phyloP scores from a whole-genome alignment of 2,888 invertebrate species.

The Neocrepidodera transversa region DNA sequence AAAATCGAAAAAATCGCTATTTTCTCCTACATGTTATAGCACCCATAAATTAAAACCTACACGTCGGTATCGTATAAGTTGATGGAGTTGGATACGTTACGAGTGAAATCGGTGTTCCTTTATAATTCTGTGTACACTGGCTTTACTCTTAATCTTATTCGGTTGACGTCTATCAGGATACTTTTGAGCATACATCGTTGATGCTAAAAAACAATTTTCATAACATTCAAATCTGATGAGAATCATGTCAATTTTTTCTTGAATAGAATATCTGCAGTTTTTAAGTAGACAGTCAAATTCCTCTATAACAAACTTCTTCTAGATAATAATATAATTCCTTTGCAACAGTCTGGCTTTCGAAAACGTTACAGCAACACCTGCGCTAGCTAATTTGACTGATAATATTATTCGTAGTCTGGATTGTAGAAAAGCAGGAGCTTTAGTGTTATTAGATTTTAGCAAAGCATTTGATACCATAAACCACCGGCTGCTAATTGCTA shows the following conservation, averaged over 20 bases:
- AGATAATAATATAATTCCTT: too few relatives aligned
- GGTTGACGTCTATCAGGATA: not conserved
- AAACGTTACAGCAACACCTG: too few relatives aligned
- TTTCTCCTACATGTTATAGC: not conserved
- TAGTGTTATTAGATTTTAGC: too few relatives aligned
- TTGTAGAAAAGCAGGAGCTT: too few relatives aligned
- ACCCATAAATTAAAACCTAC: not conserved
- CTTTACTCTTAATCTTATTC: not conserved
- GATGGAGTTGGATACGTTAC: not conserved
- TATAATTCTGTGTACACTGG: not conserved
- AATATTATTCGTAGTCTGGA: too few relatives aligned
- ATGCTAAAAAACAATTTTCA: not conserved
- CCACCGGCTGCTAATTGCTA: too few relatives aligned
- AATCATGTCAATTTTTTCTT: not conserved
- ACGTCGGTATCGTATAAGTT: not conserved
- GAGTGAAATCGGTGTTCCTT: not conserved
- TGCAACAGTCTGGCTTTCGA: too few relatives aligned
- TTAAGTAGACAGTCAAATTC: too few relatives aligned
- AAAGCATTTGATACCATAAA: too few relatives aligned
- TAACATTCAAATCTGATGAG: not conserved
- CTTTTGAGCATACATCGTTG: not conserved
- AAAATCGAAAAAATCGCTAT: not conserved
- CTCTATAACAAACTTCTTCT: too few relatives aligned
- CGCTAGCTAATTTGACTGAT: too few relatives aligned
- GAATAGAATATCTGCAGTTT: not conserved